phyloP scores from a whole-genome alignment of 2,888 invertebrate species.

The Halictus ligatus region DNA sequence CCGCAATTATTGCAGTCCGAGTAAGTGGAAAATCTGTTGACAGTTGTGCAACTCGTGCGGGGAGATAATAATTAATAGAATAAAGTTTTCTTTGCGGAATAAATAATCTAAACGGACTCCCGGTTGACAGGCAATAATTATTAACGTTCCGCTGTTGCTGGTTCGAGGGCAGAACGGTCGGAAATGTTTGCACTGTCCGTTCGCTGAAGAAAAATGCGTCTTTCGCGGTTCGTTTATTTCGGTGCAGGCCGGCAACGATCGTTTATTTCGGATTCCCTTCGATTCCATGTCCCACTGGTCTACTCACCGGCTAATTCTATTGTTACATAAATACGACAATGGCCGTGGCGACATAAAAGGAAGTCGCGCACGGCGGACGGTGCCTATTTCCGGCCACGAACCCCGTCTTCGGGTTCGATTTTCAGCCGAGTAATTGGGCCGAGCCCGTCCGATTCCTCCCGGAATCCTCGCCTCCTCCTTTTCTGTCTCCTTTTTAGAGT shows the following conservation, averaged over 20 bases:
- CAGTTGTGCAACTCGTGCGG: no score
- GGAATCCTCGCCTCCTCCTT: conserved; percentile 25
- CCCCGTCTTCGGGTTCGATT: conserved; percentile 33
- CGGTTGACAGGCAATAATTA: no score
- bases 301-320: conserved; percentile 79
- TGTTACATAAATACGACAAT: conserved; percentile 76
- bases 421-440: conserved; percentile 57
- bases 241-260: conserved; percentile 18
- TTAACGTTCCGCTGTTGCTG: not conserved
- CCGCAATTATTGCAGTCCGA: no score
- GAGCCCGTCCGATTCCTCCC: conserved; percentile 32
- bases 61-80: no score
- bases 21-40: no score
- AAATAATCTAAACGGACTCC: no score
- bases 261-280: conserved; percentile 75
- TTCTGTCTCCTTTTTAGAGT: conserved; percentile 24
- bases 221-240: not conserved
- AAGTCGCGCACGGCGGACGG: conserved; percentile 52
- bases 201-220: not conserved
- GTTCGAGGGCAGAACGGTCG: not conserved
- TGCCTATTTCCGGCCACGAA: conserved; percentile 55
- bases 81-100: no score
- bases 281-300: conserved; percentile 80
- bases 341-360: conserved; percentile 76
- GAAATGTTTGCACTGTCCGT: not conserved